Percentiles rank a stretch among this genome's conserved stretches.
These are phyloP conservation scores for Sebastes matsubarae DNA, from an alignment of 2,797 vertebrate genomes.

Conservation along the genomic window DNA sequence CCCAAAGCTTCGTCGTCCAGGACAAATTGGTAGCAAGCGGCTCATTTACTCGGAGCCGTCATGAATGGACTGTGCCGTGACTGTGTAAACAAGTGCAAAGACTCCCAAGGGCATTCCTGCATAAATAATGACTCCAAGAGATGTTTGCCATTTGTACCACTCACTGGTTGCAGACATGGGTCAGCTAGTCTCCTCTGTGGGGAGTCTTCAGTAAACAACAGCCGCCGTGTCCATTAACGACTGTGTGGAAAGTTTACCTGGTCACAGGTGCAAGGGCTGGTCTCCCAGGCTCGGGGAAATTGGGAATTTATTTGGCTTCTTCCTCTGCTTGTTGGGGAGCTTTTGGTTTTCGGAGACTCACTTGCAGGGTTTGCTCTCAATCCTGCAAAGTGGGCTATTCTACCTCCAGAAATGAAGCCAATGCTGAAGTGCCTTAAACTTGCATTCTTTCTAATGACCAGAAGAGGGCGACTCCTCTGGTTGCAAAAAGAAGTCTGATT, in stretches of 20 bases:
- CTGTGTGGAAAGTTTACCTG: slow-evolving; percentile 58
- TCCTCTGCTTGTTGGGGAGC: background rate
- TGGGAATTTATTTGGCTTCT: slow-evolving; percentile 14
- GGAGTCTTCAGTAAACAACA: slow-evolving; percentile 75
- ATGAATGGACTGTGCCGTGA: slow-evolving; percentile 74
- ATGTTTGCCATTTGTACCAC: slow-evolving; percentile 76
- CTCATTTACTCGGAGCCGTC: slow-evolving; percentile 82
- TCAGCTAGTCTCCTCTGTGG: slow-evolving; percentile 75
- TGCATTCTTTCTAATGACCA: no score
- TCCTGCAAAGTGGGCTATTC: background rate
- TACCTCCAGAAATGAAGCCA: no score
- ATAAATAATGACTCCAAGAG: slow-evolving; percentile 78
- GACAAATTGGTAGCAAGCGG: slow-evolving; percentile 82
- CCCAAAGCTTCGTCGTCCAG: slow-evolving; percentile 71
- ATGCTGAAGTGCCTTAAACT: no score
- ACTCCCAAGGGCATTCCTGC: slow-evolving; percentile 81
- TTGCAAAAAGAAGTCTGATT: no score
- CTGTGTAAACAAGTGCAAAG: slow-evolving; percentile 81
- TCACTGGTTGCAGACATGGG: slow-evolving; percentile 72
- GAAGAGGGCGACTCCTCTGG: no score
- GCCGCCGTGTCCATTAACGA: slow-evolving; percentile 53
- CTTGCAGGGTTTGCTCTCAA: background rate
- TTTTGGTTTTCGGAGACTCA: background rate
- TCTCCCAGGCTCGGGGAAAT: slow-evolving; percentile 18
- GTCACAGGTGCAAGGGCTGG: slow-evolving; percentile 58